A percentile compares a stretch with the other conserved stretches of the same genome.
Conservation (phyloP, 2,113 vertebrate genomes). For the Syrrhaptes paradoxus region DNA sequence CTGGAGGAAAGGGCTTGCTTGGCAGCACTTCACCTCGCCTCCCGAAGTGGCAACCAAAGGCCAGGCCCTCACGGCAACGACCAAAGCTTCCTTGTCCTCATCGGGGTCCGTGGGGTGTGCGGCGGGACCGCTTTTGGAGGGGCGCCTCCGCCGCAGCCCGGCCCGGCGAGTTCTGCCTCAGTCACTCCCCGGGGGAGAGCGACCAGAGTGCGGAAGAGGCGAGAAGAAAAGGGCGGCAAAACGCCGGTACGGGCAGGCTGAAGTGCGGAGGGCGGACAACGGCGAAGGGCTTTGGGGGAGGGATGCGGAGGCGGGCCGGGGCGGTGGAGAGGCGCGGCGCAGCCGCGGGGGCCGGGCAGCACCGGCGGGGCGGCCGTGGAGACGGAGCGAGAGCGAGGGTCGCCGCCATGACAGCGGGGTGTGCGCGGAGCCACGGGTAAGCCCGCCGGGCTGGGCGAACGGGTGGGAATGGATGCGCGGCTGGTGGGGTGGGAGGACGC, state of each 20-base stretch:
- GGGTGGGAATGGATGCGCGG: accelerated
- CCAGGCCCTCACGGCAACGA: not conserved
- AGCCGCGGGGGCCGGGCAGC: not conserved
- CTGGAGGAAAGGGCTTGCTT: not conserved
- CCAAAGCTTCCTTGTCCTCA: not conserved
- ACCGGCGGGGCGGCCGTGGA: not conserved
- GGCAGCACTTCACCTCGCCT: not conserved
- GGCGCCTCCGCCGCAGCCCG: not conserved
- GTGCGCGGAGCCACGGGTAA: not conserved
- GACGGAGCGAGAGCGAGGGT: not conserved
- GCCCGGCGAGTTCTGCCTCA: not conserved
- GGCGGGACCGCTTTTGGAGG: not conserved
- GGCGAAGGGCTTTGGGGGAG: accelerated
- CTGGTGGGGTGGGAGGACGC: not conserved
- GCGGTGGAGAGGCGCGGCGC: not conserved
- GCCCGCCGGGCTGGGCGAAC: accelerated
- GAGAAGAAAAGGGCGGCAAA: accelerated
- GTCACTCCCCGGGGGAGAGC: accelerated
- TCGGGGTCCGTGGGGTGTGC: not conserved
- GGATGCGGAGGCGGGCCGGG: too few relatives aligned
- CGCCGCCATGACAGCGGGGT: not conserved
- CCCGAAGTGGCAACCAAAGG: not conserved
- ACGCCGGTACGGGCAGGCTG: accelerated
- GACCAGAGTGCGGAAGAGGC: accelerated
- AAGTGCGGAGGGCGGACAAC: accelerated